Percentiles rank a stretch among this genome's conserved stretches.
Conservation (phyloP, 2,113 vertebrate genomes). For the Chunga burmeisteri region DNA sequence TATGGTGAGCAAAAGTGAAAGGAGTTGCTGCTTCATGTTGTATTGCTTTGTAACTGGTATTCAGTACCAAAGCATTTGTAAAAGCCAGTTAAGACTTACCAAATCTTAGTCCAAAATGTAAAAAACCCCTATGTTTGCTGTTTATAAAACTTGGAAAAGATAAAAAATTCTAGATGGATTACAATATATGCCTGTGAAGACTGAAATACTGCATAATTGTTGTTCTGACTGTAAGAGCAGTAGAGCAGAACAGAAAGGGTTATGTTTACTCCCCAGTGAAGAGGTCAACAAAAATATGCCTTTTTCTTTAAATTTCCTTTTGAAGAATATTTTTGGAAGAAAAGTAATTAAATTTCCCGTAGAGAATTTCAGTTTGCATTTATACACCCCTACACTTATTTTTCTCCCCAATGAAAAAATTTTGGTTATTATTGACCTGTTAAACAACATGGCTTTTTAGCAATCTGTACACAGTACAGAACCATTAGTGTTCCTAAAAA, state of each 20-base stretch:
- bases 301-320: constrained; percentile 30
- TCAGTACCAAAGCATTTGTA: background rate
- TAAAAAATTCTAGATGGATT: constrained; percentile 13
- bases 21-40: background rate
- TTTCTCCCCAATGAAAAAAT: background rate
- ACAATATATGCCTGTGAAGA: background rate
- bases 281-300: background rate
- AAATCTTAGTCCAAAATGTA: constrained; percentile 1
- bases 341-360: background rate
- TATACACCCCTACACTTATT: background rate
- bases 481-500: constrained; percentile 30
- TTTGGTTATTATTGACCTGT: background rate
- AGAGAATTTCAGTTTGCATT: background rate
- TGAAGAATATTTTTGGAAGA: constrained; percentile 31
- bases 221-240: background rate
- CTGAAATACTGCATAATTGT: background rate
- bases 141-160: constrained; percentile 36
- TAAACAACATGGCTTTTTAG: constrained; percentile 15
- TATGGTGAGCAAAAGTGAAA: background rate
- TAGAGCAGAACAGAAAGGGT: background rate
- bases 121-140: background rate
- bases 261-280: background rate
- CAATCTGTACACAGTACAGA: constrained; percentile 35
- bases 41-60: background rate
- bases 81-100: background rate